phyloP scores from a whole-genome alignment of 92 coral and sea anemone species.

The Palythoa grandiflora region DNA sequence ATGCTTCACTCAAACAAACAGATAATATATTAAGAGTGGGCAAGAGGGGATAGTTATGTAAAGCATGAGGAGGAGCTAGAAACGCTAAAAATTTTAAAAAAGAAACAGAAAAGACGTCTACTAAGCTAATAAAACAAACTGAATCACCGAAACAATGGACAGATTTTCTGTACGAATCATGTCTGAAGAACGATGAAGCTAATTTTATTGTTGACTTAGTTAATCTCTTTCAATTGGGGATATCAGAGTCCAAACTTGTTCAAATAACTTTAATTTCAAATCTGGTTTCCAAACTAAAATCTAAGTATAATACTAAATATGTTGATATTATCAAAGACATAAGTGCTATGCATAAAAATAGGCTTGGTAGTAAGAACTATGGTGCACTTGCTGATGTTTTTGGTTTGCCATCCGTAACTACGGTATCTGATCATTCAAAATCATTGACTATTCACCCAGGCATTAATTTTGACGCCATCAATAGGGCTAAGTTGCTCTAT shows the following conservation, averaged over 20 bases:
- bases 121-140: not conserved
- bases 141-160: constrained; percentile 45
- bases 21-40: constrained; percentile 10
- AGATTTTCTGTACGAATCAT: constrained; percentile 12
- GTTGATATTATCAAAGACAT: constrained; percentile 24
- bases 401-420: constrained; percentile 42
- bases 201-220: constrained; percentile 21
- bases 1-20: not conserved
- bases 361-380: constrained; percentile 42
- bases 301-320: constrained; percentile 32
- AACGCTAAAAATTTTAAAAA: constrained; percentile 18
- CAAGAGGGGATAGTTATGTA: constrained; percentile 41
- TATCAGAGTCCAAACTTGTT: constrained; percentile 39
- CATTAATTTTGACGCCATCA: constrained; percentile 27
- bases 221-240: constrained; percentile 10
- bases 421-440: constrained; percentile 24
- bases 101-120: not conserved
- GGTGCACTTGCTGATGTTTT: no score
- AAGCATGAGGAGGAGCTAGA: constrained; percentile 33
- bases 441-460: constrained; percentile 11
- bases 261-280: constrained; percentile 43
- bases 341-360: constrained; percentile 39
- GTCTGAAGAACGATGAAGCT: constrained; percentile 36
- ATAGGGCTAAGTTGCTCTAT: constrained; percentile 14
- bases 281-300: constrained; percentile 57